Conservation (phyloP, 2,113 vertebrate genomes). For the Carassius auratus region DNA sequence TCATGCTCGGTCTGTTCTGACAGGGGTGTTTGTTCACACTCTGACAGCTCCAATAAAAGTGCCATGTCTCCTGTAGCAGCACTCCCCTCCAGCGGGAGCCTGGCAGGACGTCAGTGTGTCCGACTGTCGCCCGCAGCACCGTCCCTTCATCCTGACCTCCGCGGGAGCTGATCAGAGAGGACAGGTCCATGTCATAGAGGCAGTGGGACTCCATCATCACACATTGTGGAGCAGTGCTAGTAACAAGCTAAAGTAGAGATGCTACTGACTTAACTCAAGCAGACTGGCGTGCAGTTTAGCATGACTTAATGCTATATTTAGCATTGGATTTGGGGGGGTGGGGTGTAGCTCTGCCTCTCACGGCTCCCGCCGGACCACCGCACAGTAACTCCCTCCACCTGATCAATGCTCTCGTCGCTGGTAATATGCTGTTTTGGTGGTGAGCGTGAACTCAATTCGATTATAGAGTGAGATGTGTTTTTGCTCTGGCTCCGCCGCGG, state of each 20-base stretch:
- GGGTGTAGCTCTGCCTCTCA: neutral
- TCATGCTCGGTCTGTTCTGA: constrained; percentile 22
- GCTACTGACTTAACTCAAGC: too few relatives aligned
- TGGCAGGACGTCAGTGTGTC: too few relatives aligned
- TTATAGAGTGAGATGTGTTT: constrained; percentile 46
- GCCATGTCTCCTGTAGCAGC: neutral
- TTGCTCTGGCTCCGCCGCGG: constrained; percentile 29
- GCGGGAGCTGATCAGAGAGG: constrained; percentile 15
- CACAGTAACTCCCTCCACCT: constrained; percentile 47
- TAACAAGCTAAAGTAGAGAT: neutral
- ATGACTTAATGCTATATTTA: neutral
- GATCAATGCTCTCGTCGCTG: constrained; percentile 49
- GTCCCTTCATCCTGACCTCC: neutral
- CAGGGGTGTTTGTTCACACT: neutral
- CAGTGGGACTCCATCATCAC: neutral
- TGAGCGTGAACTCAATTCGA: constrained; percentile 47
- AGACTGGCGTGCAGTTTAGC: neutral
- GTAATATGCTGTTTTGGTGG: constrained; percentile 36
- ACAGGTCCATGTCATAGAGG: neutral
- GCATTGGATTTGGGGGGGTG: neutral
- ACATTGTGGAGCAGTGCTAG: neutral
- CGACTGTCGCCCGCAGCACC: too few relatives aligned
- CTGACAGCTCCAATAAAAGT: constrained; percentile 27
- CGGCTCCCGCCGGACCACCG: constrained; percentile 26
- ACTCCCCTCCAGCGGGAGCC: too few relatives aligned